Evolutionary conservation across 2,113 vertebrate species (phyloP).

Genomic region (Sander lucioperca): DNA sequence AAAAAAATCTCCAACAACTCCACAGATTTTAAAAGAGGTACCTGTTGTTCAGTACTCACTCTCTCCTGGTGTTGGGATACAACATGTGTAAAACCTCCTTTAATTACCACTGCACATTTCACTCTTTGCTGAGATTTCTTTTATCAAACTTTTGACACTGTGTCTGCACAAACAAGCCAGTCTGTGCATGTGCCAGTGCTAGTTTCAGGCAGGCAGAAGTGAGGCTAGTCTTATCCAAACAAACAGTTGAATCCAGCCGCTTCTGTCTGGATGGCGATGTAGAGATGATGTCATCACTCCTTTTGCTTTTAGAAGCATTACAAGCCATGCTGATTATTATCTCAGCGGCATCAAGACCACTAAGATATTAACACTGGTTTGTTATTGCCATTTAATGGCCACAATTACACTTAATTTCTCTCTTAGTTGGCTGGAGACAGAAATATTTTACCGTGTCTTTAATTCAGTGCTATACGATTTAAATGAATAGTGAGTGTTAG

Average conservation of each 20-base stretch:
- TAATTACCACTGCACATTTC: slow-evolving; percentile 1
- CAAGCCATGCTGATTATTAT: slow-evolving; percentile 35
- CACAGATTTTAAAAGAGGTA: slow-evolving; percentile 13
- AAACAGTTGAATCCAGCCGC: slow-evolving; percentile 51
- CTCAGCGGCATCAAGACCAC: neutral
- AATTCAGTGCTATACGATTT: neutral
- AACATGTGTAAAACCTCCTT: slow-evolving; percentile 31
- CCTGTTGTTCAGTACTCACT: neutral
- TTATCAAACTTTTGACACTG: neutral
- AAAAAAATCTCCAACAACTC: neutral
- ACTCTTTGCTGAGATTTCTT: slow-evolving; percentile 10
- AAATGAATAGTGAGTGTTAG: neutral
- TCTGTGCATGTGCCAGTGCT: slow-evolving; percentile 30
- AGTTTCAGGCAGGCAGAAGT: slow-evolving; percentile 38
- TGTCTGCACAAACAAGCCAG: slow-evolving; percentile 10
- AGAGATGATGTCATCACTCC: slow-evolving; percentile 54
- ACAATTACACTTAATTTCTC: neutral
- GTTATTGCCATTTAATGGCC: slow-evolving; percentile 5
- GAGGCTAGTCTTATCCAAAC: slow-evolving; percentile 58
- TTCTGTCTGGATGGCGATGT: slow-evolving; percentile 56
- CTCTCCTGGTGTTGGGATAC: slow-evolving; percentile 21
- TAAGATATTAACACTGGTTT: slow-evolving; percentile 11
- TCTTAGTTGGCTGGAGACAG: neutral
- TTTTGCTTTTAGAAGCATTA: slow-evolving; percentile 41
- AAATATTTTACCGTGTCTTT: neutral